Evolutionary conservation across 2,888 invertebrate genomes (phyloP).

Genomic region (Ypsolopha scabrella): DNA sequence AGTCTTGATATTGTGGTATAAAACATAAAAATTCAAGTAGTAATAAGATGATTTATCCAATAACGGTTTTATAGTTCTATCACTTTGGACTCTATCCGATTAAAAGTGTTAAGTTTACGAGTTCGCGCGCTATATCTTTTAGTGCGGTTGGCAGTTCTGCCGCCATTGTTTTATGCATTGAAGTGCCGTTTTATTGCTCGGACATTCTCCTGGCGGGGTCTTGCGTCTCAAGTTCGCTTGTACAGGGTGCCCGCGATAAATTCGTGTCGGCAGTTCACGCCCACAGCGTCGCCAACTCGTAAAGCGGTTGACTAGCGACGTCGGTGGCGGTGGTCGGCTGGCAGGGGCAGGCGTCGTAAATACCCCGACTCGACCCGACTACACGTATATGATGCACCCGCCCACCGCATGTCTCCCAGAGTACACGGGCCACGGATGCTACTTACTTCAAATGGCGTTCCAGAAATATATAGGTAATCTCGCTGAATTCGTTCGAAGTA

Average conservation of each 20-base stretch:
- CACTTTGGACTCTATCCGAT: constrained; percentile 5
- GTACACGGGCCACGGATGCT: no score
- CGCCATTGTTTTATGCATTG: constrained; percentile 42
- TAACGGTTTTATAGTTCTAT: not conserved
- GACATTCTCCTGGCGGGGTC: constrained; percentile 17
- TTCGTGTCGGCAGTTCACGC: constrained; percentile 37
- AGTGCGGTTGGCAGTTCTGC: constrained; percentile 13
- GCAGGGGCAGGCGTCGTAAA: constrained; percentile 42
- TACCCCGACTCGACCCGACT: constrained; percentile 19
- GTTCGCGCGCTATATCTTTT: constrained; percentile 21
- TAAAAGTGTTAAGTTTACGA: constrained; percentile 21
- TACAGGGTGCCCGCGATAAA: constrained; percentile 41
- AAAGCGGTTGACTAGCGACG: constrained; percentile 33
- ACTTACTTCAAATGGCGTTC: no score
- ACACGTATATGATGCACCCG: not conserved
- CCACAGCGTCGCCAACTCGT: constrained; percentile 44
- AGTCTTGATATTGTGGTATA: not conserved
- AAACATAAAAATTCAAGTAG: not conserved
- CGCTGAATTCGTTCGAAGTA: no score
- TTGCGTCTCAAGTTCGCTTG: constrained; percentile 25
- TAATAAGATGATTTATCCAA: not conserved
- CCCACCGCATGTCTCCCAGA: no score
- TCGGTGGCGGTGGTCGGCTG: constrained; percentile 16
- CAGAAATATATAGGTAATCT: no score
- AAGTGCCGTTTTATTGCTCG: constrained; percentile 49